Evolutionary conservation across 2,797 vertebrate species (phyloP).

Genomic region (Pangasius macronema): DNA sequence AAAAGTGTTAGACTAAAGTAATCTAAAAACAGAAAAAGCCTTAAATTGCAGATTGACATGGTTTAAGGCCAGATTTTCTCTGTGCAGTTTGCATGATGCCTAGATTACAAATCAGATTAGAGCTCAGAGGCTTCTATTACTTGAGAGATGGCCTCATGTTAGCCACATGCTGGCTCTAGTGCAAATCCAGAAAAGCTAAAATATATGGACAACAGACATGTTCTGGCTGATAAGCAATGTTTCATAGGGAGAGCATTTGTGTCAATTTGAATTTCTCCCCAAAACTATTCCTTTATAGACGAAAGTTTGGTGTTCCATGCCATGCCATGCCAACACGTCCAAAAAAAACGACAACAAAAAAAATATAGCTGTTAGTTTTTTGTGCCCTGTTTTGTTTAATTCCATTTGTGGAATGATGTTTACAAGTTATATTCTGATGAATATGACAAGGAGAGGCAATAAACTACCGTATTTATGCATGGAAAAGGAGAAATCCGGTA

Average conservation of each 20-base stretch:
- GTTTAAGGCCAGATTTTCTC: not conserved
- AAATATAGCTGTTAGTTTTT: constrained; percentile 28
- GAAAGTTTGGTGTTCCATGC: constrained; percentile 29
- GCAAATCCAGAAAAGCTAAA: not conserved
- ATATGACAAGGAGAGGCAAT: constrained; percentile 81
- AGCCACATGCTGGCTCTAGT: not conserved
- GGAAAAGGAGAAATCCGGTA: constrained; percentile 43
- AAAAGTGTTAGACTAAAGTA: not conserved
- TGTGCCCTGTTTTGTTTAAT: constrained; percentile 58
- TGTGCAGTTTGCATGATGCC: constrained; percentile 2
- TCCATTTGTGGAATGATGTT: constrained; percentile 60
- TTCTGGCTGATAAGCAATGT: not conserved
- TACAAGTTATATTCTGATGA: constrained; percentile 58
- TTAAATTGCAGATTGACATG: not conserved
- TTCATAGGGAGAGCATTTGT: not conserved
- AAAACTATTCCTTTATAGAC: constrained; percentile 10
- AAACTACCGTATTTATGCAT: constrained; percentile 62
- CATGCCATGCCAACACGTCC: constrained; percentile 10
- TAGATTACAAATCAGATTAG: not conserved
- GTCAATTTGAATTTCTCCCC: not conserved
- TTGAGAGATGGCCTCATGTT: not conserved
- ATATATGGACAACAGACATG: not conserved
- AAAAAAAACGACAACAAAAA: not conserved
- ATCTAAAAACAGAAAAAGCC: not conserved
- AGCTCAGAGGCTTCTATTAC: not conserved